phyloP scores from a whole-genome alignment of 1,140 invertebrate genomes.

The Ooceraea biroi region DNA sequence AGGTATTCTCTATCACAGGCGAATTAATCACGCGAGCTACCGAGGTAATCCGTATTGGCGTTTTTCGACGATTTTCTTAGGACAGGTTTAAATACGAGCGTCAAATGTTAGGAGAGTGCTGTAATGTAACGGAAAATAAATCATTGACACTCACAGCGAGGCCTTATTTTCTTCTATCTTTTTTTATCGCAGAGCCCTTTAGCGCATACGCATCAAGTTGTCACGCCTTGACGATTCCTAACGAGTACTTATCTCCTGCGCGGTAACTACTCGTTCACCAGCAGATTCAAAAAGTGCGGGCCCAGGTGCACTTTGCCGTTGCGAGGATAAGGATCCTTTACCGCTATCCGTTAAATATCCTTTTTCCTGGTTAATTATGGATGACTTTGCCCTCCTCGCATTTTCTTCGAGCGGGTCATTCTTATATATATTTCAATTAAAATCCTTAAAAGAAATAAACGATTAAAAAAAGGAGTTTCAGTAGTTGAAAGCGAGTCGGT shows the following conservation, averaged over 20 bases:
- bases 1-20: too few species aligned
- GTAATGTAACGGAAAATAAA: constrained; percentile 82
- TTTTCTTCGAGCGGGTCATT: neutral
- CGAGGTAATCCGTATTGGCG: constrained; percentile 64
- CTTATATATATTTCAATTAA: neutral
- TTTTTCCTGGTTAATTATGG: neutral
- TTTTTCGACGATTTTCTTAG: constrained; percentile 79
- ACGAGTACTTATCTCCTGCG: constrained; percentile 24
- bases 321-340: neutral
- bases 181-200: neutral
- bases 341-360: too few species aligned
- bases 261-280: constrained; percentile 10
- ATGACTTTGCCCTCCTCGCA: neutral
- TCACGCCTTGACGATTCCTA: neutral
- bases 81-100: constrained; percentile 79
- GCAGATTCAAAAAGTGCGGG: constrained; percentile 72
- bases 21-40: constrained; percentile 56
- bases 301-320: constrained; percentile 68
- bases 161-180: neutral
- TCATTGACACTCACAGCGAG: constrained; percentile 69
- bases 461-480: neutral
- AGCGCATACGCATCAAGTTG: neutral
- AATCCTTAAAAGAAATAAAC: neutral
- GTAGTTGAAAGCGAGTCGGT: neutral
- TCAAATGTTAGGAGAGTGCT: constrained; percentile 77